Evolutionary conservation across 2,113 vertebrate species (phyloP), one percentile per base, ranked within the genome.

Genomic region (Prinia subflava): DNA sequence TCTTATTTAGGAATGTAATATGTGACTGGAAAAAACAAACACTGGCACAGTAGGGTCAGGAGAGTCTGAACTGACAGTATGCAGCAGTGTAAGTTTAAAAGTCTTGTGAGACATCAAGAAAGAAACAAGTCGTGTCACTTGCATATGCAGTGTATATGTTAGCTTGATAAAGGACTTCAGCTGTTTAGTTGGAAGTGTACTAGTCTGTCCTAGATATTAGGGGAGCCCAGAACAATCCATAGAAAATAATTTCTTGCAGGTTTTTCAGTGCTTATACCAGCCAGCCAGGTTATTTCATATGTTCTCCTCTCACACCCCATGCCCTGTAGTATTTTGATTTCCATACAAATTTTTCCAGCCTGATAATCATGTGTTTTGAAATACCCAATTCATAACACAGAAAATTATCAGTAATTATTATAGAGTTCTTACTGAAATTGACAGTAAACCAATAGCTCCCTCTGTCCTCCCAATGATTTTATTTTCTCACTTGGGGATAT

Each of bases 241-340:
- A n/a, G 25, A 53, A 56, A 56, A 12, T 18, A 0, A 31, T 74
- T 67, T 55, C 25, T 55, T 67, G 11, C 7, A 47, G 20, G 3
- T 60, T 20, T 78, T 90, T 78, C 28, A 37, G 0, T 71, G 37
- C 8, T 81, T 90, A 1, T 37, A 33, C 7, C 10, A 65, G 13
- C 30, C 15, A 31, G 21, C 30, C 24, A n/a, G 42, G 14, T 68
- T 83, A n/a, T 74, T 74, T 80, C 1, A 0, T 87, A 24, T 1
- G 1, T 62, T 50, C 11, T 4, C 14, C 30, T 8, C 6, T 53
- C 35, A 24, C 0, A 0, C 21, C 13, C 11, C 22, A 33, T 83
- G 28, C 15, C 2, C 0, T 25, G 4, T 28, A 9, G 10, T 69
- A 31, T 84, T 83, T 68, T 65, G 15, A 50, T 86, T 86, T 69